Percentiles rank a stretch among this genome's conserved stretches.
Conservation (phyloP, 2,888 invertebrate species). For the Leucozona laternaria region DNA sequence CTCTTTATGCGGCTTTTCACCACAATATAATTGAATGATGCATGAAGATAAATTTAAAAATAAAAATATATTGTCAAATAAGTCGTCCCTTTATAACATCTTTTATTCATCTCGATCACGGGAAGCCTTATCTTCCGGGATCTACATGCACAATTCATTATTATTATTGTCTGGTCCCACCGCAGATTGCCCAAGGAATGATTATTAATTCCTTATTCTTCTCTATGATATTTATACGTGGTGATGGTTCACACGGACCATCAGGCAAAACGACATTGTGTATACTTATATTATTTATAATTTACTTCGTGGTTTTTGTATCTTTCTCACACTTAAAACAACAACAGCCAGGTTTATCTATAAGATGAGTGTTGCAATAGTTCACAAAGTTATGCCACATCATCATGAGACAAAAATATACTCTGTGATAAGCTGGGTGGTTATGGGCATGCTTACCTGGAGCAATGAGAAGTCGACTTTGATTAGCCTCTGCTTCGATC, state of each 20-base stretch:
- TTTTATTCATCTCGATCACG: constrained; percentile 36
- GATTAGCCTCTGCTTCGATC: constrained; percentile 87
- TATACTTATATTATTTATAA: constrained; percentile 25
- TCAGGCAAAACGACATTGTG: constrained; percentile 8
- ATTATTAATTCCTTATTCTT: constrained; percentile 29
- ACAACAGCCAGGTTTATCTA: constrained; percentile 31
- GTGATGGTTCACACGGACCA: constrained; percentile 50
- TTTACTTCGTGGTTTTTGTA: constrained; percentile 60
- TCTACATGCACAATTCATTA: constrained; percentile 62
- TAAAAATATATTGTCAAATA: constrained; percentile 20
- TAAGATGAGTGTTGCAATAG: constrained; percentile 65
- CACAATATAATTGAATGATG: constrained; percentile 26
- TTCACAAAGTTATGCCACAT: constrained; percentile 63
- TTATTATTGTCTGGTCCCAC: constrained; percentile 42
- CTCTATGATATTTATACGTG: constrained; percentile 18
- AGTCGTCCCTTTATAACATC: neutral
- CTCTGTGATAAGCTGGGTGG: constrained; percentile 9
- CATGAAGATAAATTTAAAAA: constrained; percentile 13
- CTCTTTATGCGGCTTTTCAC: constrained; percentile 3
- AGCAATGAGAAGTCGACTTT: constrained; percentile 93
- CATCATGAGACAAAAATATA: constrained; percentile 44
- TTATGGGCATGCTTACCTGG: constrained; percentile 85
- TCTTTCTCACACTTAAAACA: constrained; percentile 30
- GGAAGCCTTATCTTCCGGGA: constrained; percentile 65
- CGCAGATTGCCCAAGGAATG: constrained; percentile 40